Base-by-base conservation (phyloP, 2,888 invertebrate genomes). In the Phania funesta region DNA sequence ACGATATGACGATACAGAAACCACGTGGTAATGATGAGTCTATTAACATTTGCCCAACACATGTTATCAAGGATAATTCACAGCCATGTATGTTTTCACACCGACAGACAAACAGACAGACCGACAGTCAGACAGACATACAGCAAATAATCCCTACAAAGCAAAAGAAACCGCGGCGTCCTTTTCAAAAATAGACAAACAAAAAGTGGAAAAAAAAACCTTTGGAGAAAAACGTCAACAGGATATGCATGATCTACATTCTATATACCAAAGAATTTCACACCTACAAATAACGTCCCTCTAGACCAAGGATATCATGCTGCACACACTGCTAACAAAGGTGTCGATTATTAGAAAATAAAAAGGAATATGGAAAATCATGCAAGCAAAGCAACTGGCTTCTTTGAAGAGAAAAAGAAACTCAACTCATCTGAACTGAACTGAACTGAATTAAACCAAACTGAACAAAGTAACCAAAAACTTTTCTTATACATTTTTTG, bases 201-300 rank as follows among this genome's bases (percentile, higher is more conserved):
- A 50, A 52, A 9, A 54, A n/a, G 29, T 32, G 26, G 62, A 60
- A 62, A 52, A n/a, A 67, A 75, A 68, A 68, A 70, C 50, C 38
- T 52, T 58, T 38, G 24, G 38, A 58, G 68, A 48, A 54, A 32
- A 65, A 84, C 80, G 87, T 86, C 88, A 87, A 87, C 87, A 88
- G 88, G 88, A 88, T 88, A 88, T 88, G 88, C 88, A 87, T 87
- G 88, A 87, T 84, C 83, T 78, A 70, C 52, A 74, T 70, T 70
- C 70, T 65, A 52, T 68, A 64, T 68, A 13, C n/a, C 6, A 7
- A 85, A 86, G 85, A 85, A 87, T 87, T 88, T 88, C 88, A 88
- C 88, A 88, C 88, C 88, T 88, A 88, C 87, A 86, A 87, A 78
- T 77, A 73, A 64, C 54, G 54, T 64, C 70, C 70, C 54, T 70